Conservation (phyloP, 2,888 invertebrate genomes). For the Phytoseiulus persimilis region DNA sequence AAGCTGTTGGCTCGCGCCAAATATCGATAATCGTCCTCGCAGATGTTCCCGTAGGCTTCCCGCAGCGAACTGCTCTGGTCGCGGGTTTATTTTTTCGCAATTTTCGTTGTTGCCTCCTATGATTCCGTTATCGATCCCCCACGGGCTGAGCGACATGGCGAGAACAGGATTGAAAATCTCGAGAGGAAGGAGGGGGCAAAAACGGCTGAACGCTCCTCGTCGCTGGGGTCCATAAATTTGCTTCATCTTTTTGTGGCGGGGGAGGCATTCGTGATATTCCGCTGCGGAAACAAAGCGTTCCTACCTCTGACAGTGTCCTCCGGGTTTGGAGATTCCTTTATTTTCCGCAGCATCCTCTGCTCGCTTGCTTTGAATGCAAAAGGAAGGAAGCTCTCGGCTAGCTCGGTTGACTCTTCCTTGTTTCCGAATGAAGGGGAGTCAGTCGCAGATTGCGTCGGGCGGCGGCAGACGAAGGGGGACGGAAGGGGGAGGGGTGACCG, state of each 20-base stretch:
- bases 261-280: slow-evolving; percentile 10
- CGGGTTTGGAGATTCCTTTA: neutral
- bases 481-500: neutral
- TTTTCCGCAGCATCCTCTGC: neutral
- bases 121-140: neutral
- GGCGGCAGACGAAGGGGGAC: neutral
- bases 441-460: neutral
- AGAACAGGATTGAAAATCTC: neutral
- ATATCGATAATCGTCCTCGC: too few species aligned
- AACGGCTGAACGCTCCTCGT: neutral
- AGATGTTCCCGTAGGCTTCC: too few species aligned
- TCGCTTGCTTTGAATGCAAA: neutral
- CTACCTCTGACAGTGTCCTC: neutral
- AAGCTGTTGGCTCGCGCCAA: too few species aligned
- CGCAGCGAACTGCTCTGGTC: neutral
- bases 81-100: neutral
- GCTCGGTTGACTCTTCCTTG: neutral
- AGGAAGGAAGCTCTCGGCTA: neutral
- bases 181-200: neutral
- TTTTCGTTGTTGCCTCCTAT: neutral
- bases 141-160: neutral
- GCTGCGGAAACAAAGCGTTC: neutral
- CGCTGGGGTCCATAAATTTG: slow-evolving; percentile 26
- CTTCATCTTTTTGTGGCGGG: neutral
- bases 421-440: neutral